Evolutionary conservation across 2,797 vertebrate species (phyloP), one percentile per base, ranked within the genome.

Genomic region (Moxostoma hubbsi): DNA sequence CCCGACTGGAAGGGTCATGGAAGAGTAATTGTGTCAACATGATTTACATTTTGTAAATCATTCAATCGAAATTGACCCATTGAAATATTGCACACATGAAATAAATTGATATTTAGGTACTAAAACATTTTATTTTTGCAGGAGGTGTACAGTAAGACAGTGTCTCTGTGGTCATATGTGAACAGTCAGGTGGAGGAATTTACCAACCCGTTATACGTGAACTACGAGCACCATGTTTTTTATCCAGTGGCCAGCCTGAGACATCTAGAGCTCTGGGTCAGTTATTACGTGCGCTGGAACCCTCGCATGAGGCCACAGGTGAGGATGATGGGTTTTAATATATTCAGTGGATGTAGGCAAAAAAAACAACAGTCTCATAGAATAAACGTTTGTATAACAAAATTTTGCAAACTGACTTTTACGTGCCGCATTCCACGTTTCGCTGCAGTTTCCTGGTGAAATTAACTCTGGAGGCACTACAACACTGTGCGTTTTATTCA

Each of bases 151-250:
- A 91, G 90, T 74, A 94, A 90, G 87, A 97, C 97, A 0, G 43
- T 95, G n/a, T 98, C 98, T 0, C 88, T 99, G 58, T 99, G 98
- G 98, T 98, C 97, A 45, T 98, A 96, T 66, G 90, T 97, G 50
- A 99, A 99, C 91, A 98, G 95, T 86, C 97, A 98, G 72, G 83
- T 94, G 0, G 97, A 98, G 79, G 97, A 99, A 82, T 99, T 99
- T 89, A 96, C 93, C 80, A 99, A 97, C 86, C 97, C 98, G 5
- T 96, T 99, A 87, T 99, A 95, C 4, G 95, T 98, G 12, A 95
- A 97, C 90, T 97, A 98, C 43, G 92, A 97, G 86, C 94, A 97
- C 87, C 96, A 97, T 0, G 95, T 98, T 12, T 91, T 99, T 46
- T 98, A 96, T 83, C 97, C 97, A 0, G 93, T 98, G 65, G 96